Evolutionary conservation across 2,113 vertebrate species (phyloP).

Genomic region (Lasiurus borealis): DNA sequence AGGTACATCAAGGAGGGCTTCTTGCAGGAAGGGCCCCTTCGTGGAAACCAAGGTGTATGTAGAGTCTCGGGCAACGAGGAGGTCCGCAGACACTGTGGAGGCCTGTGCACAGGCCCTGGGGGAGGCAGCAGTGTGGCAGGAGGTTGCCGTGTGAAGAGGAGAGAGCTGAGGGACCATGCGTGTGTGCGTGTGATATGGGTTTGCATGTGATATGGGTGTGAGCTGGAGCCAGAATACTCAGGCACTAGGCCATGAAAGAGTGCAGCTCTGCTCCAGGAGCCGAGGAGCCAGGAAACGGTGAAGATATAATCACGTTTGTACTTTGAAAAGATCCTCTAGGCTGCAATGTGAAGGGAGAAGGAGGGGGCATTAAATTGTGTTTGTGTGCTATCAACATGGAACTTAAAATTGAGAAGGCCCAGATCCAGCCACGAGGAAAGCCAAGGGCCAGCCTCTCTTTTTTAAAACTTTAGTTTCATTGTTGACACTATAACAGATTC

Average conservation of each 20-base stretch:
- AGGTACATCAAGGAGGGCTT: neutral
- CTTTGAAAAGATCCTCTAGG: neutral
- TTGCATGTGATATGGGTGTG: neutral
- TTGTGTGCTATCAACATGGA: neutral
- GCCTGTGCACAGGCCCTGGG: neutral
- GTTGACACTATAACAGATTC: too few species aligned
- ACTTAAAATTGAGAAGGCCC: neutral
- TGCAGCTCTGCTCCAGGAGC: too few species aligned
- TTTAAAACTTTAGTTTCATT: too few species aligned
- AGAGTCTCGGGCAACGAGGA: neutral
- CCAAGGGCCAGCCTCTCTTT: too few species aligned
- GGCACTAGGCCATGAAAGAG: rapidly evolving
- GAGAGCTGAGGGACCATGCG: neutral
- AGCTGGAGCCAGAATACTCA: neutral
- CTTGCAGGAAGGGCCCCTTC: neutral
- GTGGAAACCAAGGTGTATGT: neutral
- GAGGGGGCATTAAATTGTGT: neutral
- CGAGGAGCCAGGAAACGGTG: too few species aligned
- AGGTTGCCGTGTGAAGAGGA: neutral
- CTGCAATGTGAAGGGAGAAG: neutral
- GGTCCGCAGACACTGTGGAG: too few species aligned
- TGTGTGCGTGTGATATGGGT: neutral
- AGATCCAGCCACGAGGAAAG: neutral
- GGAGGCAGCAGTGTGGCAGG: neutral
- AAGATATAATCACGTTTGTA: neutral